These are phyloP conservation scores for Gephyroberyx darwinii DNA, from an alignment of 2,797 vertebrate genomes.

Conservation along the genomic window DNA sequence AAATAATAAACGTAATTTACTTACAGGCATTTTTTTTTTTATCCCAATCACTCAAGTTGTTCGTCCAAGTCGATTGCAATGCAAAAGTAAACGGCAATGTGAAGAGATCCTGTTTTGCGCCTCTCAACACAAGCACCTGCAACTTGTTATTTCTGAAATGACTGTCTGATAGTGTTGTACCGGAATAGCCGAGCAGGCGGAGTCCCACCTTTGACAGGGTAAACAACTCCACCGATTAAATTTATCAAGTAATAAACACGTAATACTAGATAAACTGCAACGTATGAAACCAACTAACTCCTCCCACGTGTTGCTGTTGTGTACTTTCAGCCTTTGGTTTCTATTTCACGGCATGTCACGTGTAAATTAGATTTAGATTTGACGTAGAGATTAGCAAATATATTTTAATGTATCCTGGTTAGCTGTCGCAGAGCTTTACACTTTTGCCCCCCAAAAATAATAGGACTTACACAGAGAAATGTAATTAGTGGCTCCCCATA, in stretches of 20 bases:
- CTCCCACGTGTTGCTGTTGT: too few species aligned
- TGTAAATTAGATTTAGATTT: too few species aligned
- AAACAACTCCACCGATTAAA: background rate
- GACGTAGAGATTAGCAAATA: too few species aligned
- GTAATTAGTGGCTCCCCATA: too few species aligned
- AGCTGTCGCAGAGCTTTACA: too few species aligned
- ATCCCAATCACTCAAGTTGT: constrained; percentile 1
- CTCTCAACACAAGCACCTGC: background rate
- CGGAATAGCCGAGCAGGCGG: constrained; percentile 12
- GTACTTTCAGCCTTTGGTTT: too few species aligned
- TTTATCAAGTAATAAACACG: background rate
- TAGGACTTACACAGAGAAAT: too few species aligned
- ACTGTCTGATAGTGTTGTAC: fast-evolving
- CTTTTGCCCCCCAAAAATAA: too few species aligned
- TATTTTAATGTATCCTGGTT: too few species aligned
- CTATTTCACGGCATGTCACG: too few species aligned
- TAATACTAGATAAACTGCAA: too few species aligned
- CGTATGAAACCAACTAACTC: too few species aligned
- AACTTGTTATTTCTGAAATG: background rate
- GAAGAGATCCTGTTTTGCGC: background rate
- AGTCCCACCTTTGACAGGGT: background rate
- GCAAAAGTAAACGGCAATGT: background rate
- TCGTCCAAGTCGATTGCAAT: background rate
- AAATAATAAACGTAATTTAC: constrained; percentile 32
- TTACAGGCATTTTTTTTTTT: constrained; percentile 73